Conservation (phyloP, 2,113 vertebrate genomes). For the Cervus canadensis region DNA sequence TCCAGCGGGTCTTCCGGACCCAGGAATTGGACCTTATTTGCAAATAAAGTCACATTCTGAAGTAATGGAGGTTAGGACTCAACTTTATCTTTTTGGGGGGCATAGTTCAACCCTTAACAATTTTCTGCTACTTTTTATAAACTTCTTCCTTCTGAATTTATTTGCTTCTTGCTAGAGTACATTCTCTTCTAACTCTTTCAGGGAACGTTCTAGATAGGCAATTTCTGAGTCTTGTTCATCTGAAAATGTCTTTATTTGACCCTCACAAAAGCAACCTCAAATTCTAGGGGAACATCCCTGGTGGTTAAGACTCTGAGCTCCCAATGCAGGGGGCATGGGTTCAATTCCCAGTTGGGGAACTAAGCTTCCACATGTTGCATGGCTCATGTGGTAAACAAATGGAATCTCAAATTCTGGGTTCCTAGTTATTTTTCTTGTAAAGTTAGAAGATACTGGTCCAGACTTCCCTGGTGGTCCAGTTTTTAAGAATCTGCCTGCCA, state of each 20-base stretch:
- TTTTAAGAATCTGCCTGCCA: background rate
- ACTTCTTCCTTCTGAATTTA: background rate
- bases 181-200: background rate
- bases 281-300: background rate
- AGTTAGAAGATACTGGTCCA: background rate
- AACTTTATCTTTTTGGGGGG: background rate
- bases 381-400: background rate
- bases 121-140: background rate
- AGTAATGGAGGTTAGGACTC: background rate
- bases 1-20: background rate
- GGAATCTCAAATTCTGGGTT: background rate
- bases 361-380: background rate
- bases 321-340: background rate
- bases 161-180: background rate
- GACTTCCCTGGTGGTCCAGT: background rate
- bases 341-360: background rate
- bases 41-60: background rate
- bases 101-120: background rate
- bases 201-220: too few relatives aligned
- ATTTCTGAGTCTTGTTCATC: background rate
- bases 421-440: background rate
- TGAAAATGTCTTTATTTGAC: background rate
- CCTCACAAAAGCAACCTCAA: background rate
- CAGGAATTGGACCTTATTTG: background rate
- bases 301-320: background rate